A percentile compares a stretch with the other conserved stretches of the same genome.
Conservation (phyloP, 2,888 invertebrate genomes). For the Pollenia labialis region DNA sequence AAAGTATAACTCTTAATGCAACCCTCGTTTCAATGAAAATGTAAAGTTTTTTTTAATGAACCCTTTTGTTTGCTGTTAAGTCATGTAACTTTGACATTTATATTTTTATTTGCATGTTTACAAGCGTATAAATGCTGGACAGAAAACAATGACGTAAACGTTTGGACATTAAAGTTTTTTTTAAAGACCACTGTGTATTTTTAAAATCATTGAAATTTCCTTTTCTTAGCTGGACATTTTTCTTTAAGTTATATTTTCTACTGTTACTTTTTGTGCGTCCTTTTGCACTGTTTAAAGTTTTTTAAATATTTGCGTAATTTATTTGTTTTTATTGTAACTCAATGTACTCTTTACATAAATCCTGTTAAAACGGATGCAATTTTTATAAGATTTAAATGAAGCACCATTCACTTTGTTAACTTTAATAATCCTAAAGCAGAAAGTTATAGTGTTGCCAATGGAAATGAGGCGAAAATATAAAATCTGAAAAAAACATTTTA, state of each 20-base stretch:
- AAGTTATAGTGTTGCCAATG: too few relatives aligned
- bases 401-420: too few relatives aligned
- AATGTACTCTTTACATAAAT: background rate
- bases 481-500: too few relatives aligned
- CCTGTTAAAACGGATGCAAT: background rate
- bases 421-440: too few relatives aligned
- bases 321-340: background rate
- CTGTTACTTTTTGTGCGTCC: background rate
- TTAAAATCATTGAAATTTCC: background rate
- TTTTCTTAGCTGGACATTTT: background rate
- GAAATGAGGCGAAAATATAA: too few relatives aligned
- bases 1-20: too few relatives aligned
- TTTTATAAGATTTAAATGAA: too few relatives aligned
- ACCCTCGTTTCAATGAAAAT: too few relatives aligned
- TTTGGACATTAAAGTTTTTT: conserved; percentile 23
- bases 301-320: background rate
- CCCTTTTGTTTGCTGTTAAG: conserved; percentile 10
- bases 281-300: background rate
- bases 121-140: conserved; percentile 24
- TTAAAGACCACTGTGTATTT: background rate
- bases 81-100: conserved; percentile 51
- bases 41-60: too few relatives aligned
- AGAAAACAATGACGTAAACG: background rate
- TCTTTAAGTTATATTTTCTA: background rate
- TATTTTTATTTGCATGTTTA: conserved; percentile 55